Percentiles rank a stretch among this genome's conserved stretches.
These are phyloP conservation scores for Eupithecia insigniata DNA, from an alignment of 2,888 invertebrate species.

Conservation along the genomic window DNA sequence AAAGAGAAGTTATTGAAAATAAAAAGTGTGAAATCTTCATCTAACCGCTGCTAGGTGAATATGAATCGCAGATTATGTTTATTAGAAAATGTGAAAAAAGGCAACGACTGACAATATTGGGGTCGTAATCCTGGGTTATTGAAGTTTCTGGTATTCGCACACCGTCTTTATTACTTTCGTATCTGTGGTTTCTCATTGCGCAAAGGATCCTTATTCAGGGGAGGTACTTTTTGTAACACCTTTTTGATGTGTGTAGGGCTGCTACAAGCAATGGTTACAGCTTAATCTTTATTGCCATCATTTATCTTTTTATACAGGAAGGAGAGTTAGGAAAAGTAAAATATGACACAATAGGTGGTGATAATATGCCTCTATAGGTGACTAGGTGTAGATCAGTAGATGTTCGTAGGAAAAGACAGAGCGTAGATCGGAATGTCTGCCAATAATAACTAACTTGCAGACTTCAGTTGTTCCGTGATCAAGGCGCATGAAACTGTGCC, in stretches of 20 bases:
- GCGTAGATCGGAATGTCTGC: no score
- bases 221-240: constrained; percentile 2
- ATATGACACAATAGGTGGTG: background rate
- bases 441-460: no score
- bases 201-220: constrained; percentile 6
- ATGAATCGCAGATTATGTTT: constrained; percentile 72
- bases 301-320: background rate
- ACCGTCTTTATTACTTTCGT: constrained; percentile 63
- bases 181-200: constrained; percentile 54
- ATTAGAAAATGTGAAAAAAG: constrained; percentile 70
- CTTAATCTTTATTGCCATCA: background rate
- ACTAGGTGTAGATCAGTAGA: no score
- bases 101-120: constrained; percentile 73
- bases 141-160: constrained; percentile 64
- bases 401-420: no score
- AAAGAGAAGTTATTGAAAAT: constrained; percentile 33
- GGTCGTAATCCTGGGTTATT: constrained; percentile 78
- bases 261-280: background rate
- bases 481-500: no score
- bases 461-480: no score
- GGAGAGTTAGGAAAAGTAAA: background rate
- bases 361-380: no score
- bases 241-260: background rate
- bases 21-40: constrained; percentile 50
- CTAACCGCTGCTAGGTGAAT: constrained; percentile 60